These are phyloP conservation scores for Gyrodactylus salaris DNA, from an alignment of 1,140 invertebrate genomes.

Conservation along the genomic window DNA sequence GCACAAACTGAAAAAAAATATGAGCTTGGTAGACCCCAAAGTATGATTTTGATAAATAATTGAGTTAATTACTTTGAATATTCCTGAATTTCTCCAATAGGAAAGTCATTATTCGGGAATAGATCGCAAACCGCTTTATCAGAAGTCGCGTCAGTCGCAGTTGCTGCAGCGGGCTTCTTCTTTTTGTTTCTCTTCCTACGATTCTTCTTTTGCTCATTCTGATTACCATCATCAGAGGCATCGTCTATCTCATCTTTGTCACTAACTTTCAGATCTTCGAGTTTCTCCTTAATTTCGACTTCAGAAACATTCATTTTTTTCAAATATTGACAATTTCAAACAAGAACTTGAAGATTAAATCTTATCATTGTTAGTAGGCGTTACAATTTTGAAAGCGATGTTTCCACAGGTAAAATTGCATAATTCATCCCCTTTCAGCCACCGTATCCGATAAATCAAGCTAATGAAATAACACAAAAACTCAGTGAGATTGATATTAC, in stretches of 20 bases:
- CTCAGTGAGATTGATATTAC: background rate
- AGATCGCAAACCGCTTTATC: background rate
- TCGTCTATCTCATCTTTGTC: background rate
- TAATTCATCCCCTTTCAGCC: background rate
- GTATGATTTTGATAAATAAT: too few species aligned
- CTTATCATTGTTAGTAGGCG: too few species aligned
- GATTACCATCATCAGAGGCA: background rate
- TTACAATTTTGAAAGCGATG: too few species aligned
- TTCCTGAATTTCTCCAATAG: constrained; percentile 5
- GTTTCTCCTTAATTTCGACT: too few species aligned
- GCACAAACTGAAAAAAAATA: too few species aligned
- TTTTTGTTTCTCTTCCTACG: background rate
- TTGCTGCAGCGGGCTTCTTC: background rate
- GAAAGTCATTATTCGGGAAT: background rate
- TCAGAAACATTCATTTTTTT: too few species aligned
- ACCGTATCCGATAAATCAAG: background rate
- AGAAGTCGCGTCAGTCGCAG: background rate
- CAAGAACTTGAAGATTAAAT: too few species aligned
- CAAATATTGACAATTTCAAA: too few species aligned
- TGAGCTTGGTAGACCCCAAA: too few species aligned
- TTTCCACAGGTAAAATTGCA: background rate
- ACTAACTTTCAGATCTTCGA: too few species aligned
- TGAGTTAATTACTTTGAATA: too few species aligned
- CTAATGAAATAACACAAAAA: background rate
- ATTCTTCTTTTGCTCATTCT: background rate